Evolutionary conservation across 2,113 vertebrate genomes (phyloP).

Genomic region (Parus major): DNA sequence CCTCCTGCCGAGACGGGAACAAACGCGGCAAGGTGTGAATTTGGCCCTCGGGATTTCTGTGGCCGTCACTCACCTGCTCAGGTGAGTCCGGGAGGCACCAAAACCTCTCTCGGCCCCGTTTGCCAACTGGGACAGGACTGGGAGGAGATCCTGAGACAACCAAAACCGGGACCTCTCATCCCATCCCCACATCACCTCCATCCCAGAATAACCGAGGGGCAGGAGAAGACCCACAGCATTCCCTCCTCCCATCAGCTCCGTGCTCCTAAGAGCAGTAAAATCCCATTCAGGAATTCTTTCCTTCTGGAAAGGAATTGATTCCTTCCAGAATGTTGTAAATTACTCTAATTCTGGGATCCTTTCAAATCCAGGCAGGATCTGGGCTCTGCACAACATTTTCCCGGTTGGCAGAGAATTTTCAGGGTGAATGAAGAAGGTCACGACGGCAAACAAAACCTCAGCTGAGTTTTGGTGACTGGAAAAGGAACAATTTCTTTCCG

Average conservation of each 20-base stretch:
- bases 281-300: neutral
- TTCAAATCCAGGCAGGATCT: neutral
- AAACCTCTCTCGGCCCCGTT: neutral
- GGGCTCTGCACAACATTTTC: neutral
- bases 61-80: neutral
- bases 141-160: neutral
- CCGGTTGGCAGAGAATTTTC: neutral
- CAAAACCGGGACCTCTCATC: neutral
- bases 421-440: neutral
- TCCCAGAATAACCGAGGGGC: neutral
- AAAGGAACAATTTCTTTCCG: neutral
- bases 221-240: neutral
- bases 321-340: neutral
- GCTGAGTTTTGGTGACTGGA: neutral
- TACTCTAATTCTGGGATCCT: neutral
- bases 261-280: neutral
- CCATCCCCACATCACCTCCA: neutral
- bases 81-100: neutral
- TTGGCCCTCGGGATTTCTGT: neutral
- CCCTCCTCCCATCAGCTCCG: neutral
- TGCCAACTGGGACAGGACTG: neutral
- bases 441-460: neutral
- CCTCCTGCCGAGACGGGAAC: neutral
- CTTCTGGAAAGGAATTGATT: neutral
- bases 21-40: neutral